These are phyloP conservation scores for Phorcus lineatus DNA, from an alignment of 2,888 invertebrate genomes.

Conservation along the genomic window DNA sequence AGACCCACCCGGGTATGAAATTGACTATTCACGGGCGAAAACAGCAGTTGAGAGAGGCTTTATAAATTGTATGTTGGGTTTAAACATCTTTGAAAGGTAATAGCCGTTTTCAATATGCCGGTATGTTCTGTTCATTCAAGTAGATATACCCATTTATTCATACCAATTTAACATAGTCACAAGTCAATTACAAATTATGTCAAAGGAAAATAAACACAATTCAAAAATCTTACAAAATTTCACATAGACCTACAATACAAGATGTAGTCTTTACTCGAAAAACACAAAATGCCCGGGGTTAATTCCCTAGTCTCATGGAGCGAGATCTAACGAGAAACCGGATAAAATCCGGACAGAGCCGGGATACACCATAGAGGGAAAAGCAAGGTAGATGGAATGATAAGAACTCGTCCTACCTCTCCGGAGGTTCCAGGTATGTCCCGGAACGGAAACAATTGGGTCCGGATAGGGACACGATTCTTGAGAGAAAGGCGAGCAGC, in stretches of 20 bases:
- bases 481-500: neutral
- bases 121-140: neutral
- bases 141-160: constrained; percentile 1
- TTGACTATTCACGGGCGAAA: constrained; percentile 11
- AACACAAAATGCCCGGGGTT: neutral
- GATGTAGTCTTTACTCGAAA: neutral
- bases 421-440: neutral
- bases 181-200: constrained; percentile 1
- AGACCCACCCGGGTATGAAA: constrained; percentile 13
- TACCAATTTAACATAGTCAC: neutral
- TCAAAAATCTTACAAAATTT: neutral
- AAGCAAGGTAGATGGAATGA: neutral
- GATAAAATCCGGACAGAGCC: neutral
- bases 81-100: constrained; percentile 1
- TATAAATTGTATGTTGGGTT: constrained; percentile 15
- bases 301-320: neutral
- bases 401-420: neutral
- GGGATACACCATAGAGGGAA: neutral
- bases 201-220: neutral
- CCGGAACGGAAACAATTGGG: neutral
- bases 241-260: neutral
- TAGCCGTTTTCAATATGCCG: constrained; percentile 16
- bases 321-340: constrained; percentile 11
- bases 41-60: neutral
- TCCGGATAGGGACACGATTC: constrained; percentile 6